Base-by-base conservation (phyloP, 2,888 invertebrate genomes). In the Xestia ashworthii region DNA sequence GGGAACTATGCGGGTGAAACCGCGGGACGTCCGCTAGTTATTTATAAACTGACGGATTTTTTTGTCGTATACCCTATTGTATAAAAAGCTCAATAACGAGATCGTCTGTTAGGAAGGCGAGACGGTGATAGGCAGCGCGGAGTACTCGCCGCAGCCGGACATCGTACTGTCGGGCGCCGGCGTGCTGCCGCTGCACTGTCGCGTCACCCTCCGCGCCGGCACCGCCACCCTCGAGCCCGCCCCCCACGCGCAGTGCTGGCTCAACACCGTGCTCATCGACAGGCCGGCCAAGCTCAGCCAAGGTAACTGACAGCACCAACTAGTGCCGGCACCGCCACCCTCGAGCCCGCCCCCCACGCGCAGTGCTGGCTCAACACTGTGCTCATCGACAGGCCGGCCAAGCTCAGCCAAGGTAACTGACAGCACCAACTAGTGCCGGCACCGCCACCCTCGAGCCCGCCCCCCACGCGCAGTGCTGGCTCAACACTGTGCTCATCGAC, bases 71-170 rank as follows among this genome's bases (percentile, higher is more conserved):
- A 32, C 32, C 32, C 32, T 32, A 32, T 50, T 44, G 0, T n/a
- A n/a, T 12, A 1, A 32, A 12, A 32, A 22, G 5, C 5, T 55
- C 14, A 55, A n/a, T 50, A 32, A 81, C 25, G 5, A 12, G 44
- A 0, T 64, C 3, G 22, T 62, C 44, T 38, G 80, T 14, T 50
- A 98, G 98, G 99, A 99, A 92, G 99, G 99, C 9, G 98, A 98
- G 93, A 99, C 99, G 0, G 97, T 98, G 80, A 98, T 99, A 79
- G 99, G 99, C 74, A 98, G 98, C 19, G 98, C 98, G 84, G 98
- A 98, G 87, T 97, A 97, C 53, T 94, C 97, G 0, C 96, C 97
- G 0, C 96, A 97, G 50, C 98, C 98, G 89, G 99, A 99, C 93
- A 99, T 99, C 83, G 98, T 98, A 81, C 95, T 98, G 82, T 97